Conservation (phyloP, 2,888 invertebrate genomes). For the Cryptus armator region DNA sequence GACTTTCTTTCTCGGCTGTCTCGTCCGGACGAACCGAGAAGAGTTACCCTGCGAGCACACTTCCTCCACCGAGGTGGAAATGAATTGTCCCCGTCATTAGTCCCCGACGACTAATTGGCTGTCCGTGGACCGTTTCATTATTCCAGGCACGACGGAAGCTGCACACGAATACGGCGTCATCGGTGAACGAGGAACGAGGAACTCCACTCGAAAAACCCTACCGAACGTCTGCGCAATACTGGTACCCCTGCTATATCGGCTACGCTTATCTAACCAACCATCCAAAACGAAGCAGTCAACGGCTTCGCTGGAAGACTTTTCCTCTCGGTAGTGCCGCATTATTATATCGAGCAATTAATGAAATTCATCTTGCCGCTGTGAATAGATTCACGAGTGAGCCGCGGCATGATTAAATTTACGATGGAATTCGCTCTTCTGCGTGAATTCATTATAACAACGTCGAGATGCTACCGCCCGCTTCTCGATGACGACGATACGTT, state of each 20-base stretch:
- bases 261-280: slow-evolving; percentile 50
- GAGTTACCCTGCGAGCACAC: slow-evolving; percentile 49
- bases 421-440: slow-evolving; percentile 41
- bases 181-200: slow-evolving; percentile 35
- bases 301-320: slow-evolving; percentile 12
- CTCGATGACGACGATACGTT: background rate
- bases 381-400: slow-evolving; percentile 62
- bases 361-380: slow-evolving; percentile 64
- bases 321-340: slow-evolving; percentile 53
- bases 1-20: slow-evolving; percentile 54
- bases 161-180: slow-evolving; percentile 57
- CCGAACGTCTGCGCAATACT: slow-evolving; percentile 48
- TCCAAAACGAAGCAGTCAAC: slow-evolving; percentile 40
- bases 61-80: slow-evolving; percentile 66
- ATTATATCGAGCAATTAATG: slow-evolving; percentile 70
- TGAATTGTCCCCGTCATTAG: slow-evolving; percentile 69
- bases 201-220: slow-evolving; percentile 62
- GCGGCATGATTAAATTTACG: slow-evolving; percentile 63
- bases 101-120: slow-evolving; percentile 70
- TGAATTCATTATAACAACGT: slow-evolving; percentile 61
- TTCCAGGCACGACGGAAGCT: slow-evolving; percentile 64
- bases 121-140: slow-evolving; percentile 69
- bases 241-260: slow-evolving; percentile 18
- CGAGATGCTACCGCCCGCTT: slow-evolving; percentile 16
- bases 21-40: slow-evolving; percentile 36